Conservation (phyloP, 2,888 invertebrate genomes). For the Empis stercorea region DNA sequence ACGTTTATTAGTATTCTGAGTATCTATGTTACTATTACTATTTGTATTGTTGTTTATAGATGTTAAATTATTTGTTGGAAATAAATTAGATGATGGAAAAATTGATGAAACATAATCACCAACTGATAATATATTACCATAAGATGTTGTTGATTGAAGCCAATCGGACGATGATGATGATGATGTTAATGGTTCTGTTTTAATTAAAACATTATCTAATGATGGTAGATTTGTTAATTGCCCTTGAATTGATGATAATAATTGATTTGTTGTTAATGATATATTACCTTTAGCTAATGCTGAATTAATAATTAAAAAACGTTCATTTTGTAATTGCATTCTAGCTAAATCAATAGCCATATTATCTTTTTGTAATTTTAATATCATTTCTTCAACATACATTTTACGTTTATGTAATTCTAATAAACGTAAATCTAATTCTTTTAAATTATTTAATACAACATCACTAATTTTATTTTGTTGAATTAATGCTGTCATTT, state of each 20-base stretch:
- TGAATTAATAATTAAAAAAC: conserved; percentile 26
- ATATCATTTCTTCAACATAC: conserved; percentile 31
- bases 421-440: conserved; percentile 29
- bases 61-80: not conserved
- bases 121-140: no score
- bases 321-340: conserved; percentile 29
- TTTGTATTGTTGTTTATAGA: no score
- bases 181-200: no score
- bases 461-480: conserved; percentile 20
- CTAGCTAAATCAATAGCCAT: conserved; percentile 27
- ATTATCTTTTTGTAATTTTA: conserved; percentile 31
- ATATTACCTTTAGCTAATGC: conserved; percentile 14
- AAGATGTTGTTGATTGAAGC: no score
- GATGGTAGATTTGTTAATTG: no score
- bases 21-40: no score
- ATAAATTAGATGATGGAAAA: conserved; percentile 14
- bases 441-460: conserved; percentile 23
- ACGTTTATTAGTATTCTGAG: conserved; percentile 1
- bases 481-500: conserved; percentile 16
- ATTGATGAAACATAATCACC: no score
- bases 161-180: no score
- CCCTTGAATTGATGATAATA: no score
- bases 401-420: conserved; percentile 30
- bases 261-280: no score
- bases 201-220: no score